These are phyloP conservation scores for Timandra comae DNA, from an alignment of 2,888 invertebrate species.

Conservation along the genomic window DNA sequence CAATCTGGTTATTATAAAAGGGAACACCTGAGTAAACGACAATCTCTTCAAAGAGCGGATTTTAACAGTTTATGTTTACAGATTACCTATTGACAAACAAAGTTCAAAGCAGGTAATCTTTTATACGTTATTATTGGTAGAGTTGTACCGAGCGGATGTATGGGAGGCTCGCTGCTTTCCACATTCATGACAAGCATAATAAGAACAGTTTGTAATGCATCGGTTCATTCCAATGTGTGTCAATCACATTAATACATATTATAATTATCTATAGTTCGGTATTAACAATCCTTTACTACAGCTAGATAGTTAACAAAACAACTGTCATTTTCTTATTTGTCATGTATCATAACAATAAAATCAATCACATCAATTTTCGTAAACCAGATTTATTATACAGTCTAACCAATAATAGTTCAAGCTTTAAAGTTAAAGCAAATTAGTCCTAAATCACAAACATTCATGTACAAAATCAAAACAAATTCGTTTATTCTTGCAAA, in stretches of 20 bases:
- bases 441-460: too few species aligned
- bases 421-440: too few species aligned
- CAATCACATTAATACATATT: conserved; percentile 1
- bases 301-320: too few species aligned
- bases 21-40: conserved; percentile 64
- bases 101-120: conserved; percentile 65
- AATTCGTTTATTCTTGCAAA: too few species aligned
- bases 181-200: conserved; percentile 24
- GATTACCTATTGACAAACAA: conserved; percentile 66
- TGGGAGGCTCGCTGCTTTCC: conserved; percentile 24
- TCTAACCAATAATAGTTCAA: too few species aligned
- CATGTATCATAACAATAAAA: too few species aligned
- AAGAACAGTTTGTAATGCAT: conserved; percentile 17
- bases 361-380: too few species aligned
- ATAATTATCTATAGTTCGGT: not conserved
- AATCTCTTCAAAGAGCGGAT: conserved; percentile 56
- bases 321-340: too few species aligned
- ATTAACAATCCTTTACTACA: too few species aligned
- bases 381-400: too few species aligned
- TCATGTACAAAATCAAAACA: too few species aligned
- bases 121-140: conserved; percentile 41
- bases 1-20: conserved; percentile 40
- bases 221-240: conserved; percentile 7
- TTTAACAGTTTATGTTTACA: conserved; percentile 72
- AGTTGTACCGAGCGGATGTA: conserved; percentile 38